Conservation (phyloP, 2,113 vertebrate genomes). For the Gnathonemus longibarbis region DNA sequence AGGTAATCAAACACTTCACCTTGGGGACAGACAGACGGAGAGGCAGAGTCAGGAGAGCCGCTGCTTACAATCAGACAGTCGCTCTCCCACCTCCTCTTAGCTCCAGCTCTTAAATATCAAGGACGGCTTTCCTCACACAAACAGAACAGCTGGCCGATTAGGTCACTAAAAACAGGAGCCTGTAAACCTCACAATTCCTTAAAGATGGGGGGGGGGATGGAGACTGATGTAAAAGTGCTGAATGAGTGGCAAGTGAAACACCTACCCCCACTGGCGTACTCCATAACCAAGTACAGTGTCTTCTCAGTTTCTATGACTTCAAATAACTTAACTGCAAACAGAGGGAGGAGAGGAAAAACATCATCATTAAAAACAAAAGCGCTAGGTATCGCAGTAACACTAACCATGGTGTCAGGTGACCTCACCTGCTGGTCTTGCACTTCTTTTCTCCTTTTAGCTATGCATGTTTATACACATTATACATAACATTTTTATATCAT, state of each 20-base stretch:
- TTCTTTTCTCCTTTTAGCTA: not conserved
- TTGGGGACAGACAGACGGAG: constrained; percentile 33
- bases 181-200: not conserved
- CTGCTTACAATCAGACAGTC: not conserved
- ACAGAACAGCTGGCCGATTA: not conserved
- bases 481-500: not conserved
- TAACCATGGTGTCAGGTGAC: not conserved
- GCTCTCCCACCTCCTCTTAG: not conserved
- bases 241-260: constrained; percentile 18
- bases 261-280: constrained; percentile 87
- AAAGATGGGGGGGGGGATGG: too few relatives aligned
- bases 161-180: not conserved
- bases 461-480: not conserved
- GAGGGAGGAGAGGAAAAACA: constrained; percentile 10
- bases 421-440: not conserved
- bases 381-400: not conserved
- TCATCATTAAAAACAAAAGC: not conserved
- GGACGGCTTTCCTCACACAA: not conserved
- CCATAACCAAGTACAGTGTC: constrained; percentile 89
- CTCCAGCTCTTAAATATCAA: not conserved
- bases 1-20: constrained; percentile 91
- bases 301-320: constrained; percentile 94
- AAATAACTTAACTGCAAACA: constrained; percentile 80
- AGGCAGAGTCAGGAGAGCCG: not conserved
- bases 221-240: not conserved